Conservation (phyloP, 2,797 vertebrate species). For the Phrynocephalus vlangalii region DNA sequence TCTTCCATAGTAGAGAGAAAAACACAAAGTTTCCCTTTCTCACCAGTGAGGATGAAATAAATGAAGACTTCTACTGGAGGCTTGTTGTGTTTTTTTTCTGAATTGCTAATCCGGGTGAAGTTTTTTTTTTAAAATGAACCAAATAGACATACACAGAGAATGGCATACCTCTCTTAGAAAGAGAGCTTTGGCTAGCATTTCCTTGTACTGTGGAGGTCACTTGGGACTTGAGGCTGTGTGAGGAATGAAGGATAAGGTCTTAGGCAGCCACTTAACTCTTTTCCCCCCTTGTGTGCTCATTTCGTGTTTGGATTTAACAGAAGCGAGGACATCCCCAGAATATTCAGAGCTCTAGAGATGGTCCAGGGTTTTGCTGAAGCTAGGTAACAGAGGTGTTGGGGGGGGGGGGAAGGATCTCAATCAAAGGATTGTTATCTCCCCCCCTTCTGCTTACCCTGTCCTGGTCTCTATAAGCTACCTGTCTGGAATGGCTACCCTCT, state of each 20-base stretch:
- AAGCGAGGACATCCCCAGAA: background rate
- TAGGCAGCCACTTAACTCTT: background rate
- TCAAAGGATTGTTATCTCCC: background rate
- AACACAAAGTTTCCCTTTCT: too few relatives aligned
- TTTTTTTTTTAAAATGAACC: background rate
- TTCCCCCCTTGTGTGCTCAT: background rate
- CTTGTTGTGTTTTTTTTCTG: too few relatives aligned
- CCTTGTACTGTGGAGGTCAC: background rate
- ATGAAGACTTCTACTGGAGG: too few relatives aligned
- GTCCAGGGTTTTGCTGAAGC: constrained; percentile 22
- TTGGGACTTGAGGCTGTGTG: constrained; percentile 7
- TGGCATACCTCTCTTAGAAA: background rate
- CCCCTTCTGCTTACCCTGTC: background rate
- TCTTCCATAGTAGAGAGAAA: too few relatives aligned
- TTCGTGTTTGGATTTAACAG: background rate
- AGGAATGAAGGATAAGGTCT: background rate
- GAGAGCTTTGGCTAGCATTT: constrained; percentile 15
- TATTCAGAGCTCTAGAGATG: background rate
- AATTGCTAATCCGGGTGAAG: too few relatives aligned
- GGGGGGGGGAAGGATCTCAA: background rate
- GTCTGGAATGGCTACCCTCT: accelerated
- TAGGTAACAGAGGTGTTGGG: background rate
- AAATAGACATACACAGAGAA: background rate
- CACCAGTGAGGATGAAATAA: too few relatives aligned
- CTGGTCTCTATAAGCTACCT: constrained; percentile 6